These are phyloP conservation scores for Tetramorium bicarinatum DNA, from an alignment of 2,888 invertebrate genomes.

Conservation along the genomic window DNA sequence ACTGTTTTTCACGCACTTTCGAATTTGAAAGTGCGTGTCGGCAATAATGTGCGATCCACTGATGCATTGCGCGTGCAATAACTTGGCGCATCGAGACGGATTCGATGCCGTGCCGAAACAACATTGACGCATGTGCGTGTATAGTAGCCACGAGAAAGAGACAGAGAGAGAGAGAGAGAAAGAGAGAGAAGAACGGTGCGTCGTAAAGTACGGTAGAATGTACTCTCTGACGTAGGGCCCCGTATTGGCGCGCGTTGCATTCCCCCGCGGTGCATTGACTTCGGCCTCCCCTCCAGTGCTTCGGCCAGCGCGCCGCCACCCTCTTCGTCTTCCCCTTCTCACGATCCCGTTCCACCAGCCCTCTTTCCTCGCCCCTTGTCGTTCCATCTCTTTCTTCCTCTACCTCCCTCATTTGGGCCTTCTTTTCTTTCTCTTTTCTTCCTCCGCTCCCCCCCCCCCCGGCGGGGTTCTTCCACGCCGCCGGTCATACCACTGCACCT, in stretches of 20 bases:
- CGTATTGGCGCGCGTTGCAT: slow-evolving; percentile 83
- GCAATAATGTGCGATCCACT: not conserved
- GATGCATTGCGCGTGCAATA: slow-evolving; percentile 43
- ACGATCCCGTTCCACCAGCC: slow-evolving; percentile 41
- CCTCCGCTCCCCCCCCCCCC: too few relatives aligned
- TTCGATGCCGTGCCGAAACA: slow-evolving; percentile 24
- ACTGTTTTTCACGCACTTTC: not conserved
- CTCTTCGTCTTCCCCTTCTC: slow-evolving; percentile 55
- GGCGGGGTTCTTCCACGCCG: slow-evolving; percentile 63
- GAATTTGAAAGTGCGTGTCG: not conserved
- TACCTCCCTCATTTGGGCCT: slow-evolving; percentile 24
- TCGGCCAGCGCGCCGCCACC: slow-evolving; percentile 65
- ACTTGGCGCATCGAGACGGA: slow-evolving; percentile 25
- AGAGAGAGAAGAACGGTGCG: slow-evolving; percentile 55
- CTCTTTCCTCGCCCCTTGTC: slow-evolving; percentile 52
- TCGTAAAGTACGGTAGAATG: slow-evolving; percentile 80
- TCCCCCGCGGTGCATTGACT: slow-evolving; percentile 86
- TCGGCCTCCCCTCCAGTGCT: slow-evolving; percentile 75
- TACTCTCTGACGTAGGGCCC: slow-evolving; percentile 80
- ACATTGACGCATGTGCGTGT: slow-evolving; percentile 10
- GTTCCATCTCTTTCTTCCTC: slow-evolving; percentile 47
- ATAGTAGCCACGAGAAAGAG: slow-evolving; percentile 19
- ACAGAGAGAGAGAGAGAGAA: not conserved
- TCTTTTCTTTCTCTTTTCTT: slow-evolving; percentile 40
- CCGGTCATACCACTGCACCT: slow-evolving; percentile 70